These are phyloP conservation scores for Tauraco hartlaubi DNA, from an alignment of 2,797 vertebrate species.

Conservation along the genomic window DNA sequence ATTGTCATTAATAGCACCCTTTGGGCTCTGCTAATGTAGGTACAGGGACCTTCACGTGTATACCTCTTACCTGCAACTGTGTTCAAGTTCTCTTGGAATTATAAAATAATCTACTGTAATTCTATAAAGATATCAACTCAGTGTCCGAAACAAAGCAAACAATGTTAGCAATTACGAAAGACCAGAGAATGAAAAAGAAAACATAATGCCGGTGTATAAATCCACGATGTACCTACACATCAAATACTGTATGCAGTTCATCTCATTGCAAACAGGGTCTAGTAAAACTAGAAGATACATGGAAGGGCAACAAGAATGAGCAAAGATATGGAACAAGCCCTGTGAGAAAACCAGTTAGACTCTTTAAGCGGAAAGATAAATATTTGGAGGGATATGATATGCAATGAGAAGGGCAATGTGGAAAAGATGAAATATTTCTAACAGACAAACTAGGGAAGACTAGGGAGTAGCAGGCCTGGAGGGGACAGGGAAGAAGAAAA, in stretches of 20 bases:
- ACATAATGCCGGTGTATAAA: neutral
- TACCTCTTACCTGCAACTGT: neutral
- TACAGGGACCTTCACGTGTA: neutral
- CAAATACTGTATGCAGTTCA: neutral
- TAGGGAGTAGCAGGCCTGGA: neutral
- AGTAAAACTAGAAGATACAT: neutral
- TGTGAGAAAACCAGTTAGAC: neutral
- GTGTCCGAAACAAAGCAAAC: neutral
- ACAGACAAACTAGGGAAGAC: neutral
- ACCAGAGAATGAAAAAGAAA: neutral
- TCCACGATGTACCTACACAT: neutral
- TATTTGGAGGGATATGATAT: neutral
- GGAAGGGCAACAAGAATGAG: neutral
- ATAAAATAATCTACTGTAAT: neutral
- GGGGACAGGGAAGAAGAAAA: neutral
- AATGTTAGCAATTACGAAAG: neutral
- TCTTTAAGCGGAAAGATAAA: neutral
- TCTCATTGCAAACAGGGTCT: neutral
- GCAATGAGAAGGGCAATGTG: neutral
- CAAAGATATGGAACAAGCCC: neutral
- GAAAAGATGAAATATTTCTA: neutral
- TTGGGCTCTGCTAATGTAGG: neutral
- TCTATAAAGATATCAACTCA: neutral
- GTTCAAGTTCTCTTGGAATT: neutral
- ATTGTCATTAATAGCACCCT: neutral